These are phyloP conservation scores for Albula goreensis DNA, from an alignment of 2,113 vertebrate genomes.

Conservation along the genomic window DNA sequence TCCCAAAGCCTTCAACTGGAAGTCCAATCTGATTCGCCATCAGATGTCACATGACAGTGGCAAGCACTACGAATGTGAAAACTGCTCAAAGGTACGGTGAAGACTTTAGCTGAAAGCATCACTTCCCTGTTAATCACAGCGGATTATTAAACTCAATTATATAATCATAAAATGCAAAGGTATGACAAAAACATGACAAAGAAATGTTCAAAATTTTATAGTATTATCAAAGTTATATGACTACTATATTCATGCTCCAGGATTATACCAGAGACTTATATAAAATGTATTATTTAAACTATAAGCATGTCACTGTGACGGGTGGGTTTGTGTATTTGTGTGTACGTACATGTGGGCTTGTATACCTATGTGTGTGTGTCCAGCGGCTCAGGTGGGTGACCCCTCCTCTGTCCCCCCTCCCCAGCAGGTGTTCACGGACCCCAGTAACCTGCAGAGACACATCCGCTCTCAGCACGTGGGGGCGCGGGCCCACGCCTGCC, in stretches of 20 bases:
- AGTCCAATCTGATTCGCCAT: slow-evolving; percentile 99
- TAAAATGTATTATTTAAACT: no score
- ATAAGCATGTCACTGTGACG: background rate
- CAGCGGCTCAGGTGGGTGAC: slow-evolving; percentile 47
- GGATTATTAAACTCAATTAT: no score
- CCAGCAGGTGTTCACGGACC: slow-evolving; percentile 99
- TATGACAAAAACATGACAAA: background rate
- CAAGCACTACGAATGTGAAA: slow-evolving; percentile 99
- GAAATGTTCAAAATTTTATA: background rate
- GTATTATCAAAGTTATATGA: no score
- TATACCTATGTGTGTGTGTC: background rate
- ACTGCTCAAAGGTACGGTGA: slow-evolving; percentile 97
- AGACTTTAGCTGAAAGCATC: slow-evolving; percentile 39
- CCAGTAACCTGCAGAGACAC: slow-evolving; percentile 99
- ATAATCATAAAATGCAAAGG: background rate
- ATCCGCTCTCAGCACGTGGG: slow-evolving; percentile 98
- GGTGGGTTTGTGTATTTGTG: background rate
- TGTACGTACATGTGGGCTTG: background rate
- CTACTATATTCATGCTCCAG: no score
- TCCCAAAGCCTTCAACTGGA: slow-evolving; percentile 99
- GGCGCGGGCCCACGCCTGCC: slow-evolving; percentile 94
- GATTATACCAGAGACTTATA: no score
- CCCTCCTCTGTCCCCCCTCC: slow-evolving; percentile 68
- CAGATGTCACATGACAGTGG: slow-evolving; percentile 99
- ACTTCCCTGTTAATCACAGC: background rate